Evolutionary conservation across 37 sponge, comb jelly and placozoan species (phyloP), one percentile per base, ranked within the genome.

Genomic region (Crambe crambe): DNA sequence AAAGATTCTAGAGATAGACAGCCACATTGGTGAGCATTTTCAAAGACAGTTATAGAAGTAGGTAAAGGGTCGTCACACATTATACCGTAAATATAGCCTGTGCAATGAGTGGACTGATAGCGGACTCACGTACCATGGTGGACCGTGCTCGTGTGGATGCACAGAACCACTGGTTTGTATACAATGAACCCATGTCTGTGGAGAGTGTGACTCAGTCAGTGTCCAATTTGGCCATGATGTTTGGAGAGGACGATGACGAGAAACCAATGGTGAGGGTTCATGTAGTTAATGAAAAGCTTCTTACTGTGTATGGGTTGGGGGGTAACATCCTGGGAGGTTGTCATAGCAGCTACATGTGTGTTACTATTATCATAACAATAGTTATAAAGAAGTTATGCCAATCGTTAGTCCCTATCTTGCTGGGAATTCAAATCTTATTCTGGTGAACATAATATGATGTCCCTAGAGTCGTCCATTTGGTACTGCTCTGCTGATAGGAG

Each of bases 381-480:
- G n/a, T n/a, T n/a, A n/a, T n/a, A n/a, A n/a, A n/a, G n/a, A n/a
- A n/a, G n/a, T n/a, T n/a, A n/a, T n/a, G 56, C 56, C 18, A 18
- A 54, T 54, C 17, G 56, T 20, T n/a, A n/a, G n/a, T n/a, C n/a
- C n/a, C n/a, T n/a, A n/a, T n/a, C n/a, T n/a, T n/a, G n/a, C n/a
- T n/a, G n/a, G n/a, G n/a, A n/a, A n/a, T n/a, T n/a, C n/a, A n/a
- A n/a, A n/a, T n/a, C n/a, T n/a, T n/a, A n/a, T n/a, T n/a, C n/a
- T n/a, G n/a, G n/a, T n/a, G n/a, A n/a, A n/a, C n/a, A n/a, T n/a
- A n/a, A n/a, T n/a, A n/a, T n/a, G n/a, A n/a, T n/a, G n/a, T n/a
- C n/a, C n/a, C n/a, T 56, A 91, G 97, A 89, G 91, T 71, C 91
- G 99, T 15, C 99, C 99, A 18, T 98, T 98, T 83, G 99, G 99